phyloP scores from a whole-genome alignment of 2,888 invertebrate species.

The Xanthia icteritia region DNA sequence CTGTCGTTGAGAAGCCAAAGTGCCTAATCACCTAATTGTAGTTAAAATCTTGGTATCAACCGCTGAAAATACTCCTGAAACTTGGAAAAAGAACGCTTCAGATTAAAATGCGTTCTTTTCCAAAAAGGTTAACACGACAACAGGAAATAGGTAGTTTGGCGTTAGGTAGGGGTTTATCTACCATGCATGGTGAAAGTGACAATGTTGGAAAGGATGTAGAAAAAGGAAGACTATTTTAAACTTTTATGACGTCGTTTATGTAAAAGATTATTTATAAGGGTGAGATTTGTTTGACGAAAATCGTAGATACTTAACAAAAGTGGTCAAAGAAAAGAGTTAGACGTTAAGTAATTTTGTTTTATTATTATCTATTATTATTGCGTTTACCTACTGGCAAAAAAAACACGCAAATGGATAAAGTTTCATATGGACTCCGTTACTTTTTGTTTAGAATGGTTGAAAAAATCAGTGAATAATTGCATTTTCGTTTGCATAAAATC shows the following conservation, averaged over 20 bases:
- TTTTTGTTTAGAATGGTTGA: background rate
- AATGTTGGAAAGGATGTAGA: background rate
- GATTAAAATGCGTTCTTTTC: slow-evolving; percentile 1
- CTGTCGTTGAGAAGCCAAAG: slow-evolving; percentile 19
- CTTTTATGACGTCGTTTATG: background rate
- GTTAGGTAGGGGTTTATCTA: background rate
- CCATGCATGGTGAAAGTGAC: background rate
- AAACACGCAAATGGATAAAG: background rate
- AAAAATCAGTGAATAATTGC: background rate
- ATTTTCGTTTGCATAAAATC: background rate
- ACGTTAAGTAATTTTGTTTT: background rate
- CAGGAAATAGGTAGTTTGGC: slow-evolving; percentile 19
- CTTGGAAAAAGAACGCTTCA: background rate
- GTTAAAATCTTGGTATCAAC: slow-evolving; percentile 27
- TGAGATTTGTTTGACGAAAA: background rate
- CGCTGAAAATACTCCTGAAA: slow-evolving; percentile 2
- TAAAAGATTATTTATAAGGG: background rate
- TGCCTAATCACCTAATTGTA: slow-evolving; percentile 40
- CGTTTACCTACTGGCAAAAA: background rate
- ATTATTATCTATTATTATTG: background rate
- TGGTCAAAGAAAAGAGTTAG: background rate
- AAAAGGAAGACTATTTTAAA: slow-evolving; percentile 1
- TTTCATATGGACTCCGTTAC: background rate
- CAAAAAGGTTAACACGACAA: slow-evolving; percentile 7
- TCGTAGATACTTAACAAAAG: background rate